phyloP scores from a whole-genome alignment of 2,888 invertebrate genomes.

The Calephelis perditalis region DNA sequence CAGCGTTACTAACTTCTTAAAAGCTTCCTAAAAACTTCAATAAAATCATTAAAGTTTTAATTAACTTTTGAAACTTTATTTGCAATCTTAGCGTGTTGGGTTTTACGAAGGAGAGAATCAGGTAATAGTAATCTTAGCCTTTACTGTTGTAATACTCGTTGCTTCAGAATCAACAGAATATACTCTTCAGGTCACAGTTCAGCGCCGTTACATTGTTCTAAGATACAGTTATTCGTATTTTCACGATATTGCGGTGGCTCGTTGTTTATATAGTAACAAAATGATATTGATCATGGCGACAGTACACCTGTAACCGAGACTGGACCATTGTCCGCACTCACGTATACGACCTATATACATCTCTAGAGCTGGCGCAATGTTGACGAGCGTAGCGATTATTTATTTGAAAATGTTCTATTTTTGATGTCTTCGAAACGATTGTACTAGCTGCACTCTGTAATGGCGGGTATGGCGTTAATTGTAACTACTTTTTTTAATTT shows the following conservation, averaged over 20 bases:
- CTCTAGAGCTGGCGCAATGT: constrained; percentile 31
- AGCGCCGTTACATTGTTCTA: constrained; percentile 4
- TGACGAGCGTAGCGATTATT: constrained; percentile 30
- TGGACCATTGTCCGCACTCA: constrained; percentile 35
- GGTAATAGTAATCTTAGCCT: too few relatives aligned
- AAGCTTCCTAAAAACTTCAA: too few relatives aligned
- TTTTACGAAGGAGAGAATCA: too few relatives aligned
- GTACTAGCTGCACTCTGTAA: too few relatives aligned
- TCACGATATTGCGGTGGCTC: constrained; percentile 6
- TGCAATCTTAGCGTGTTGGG: too few relatives aligned
- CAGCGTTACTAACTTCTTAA: too few relatives aligned
- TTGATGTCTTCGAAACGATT: too few relatives aligned
- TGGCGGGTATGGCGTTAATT: too few relatives aligned
- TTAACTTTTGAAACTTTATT: too few relatives aligned
- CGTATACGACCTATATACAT: constrained; percentile 57
- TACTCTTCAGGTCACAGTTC: constrained; percentile 7
- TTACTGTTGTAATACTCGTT: too few relatives aligned
- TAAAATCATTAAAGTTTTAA: too few relatives aligned
- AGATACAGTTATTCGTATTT: constrained; percentile 15
- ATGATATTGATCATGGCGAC: constrained; percentile 28
- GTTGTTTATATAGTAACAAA: constrained; percentile 28
- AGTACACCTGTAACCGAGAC: constrained; percentile 28
- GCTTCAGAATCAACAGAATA: not conserved
- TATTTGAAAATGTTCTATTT: not conserved
- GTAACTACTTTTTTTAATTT: too few relatives aligned